Conservation (phyloP, 37 sponge, comb jelly and placozoan species). For the Hexactinellida sp. region DNA sequence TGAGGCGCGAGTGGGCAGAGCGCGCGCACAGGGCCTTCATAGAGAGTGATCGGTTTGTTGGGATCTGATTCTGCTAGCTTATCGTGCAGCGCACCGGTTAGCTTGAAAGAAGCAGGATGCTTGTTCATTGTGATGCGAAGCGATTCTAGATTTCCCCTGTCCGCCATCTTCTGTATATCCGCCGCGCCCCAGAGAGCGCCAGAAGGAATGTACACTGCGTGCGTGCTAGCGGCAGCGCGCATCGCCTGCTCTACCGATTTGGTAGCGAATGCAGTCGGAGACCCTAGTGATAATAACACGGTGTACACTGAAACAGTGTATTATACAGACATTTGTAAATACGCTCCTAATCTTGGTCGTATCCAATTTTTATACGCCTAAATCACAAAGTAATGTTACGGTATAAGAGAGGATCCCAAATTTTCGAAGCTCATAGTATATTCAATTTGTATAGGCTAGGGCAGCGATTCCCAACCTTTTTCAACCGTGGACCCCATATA, state of each 20-base stretch:
- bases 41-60: constrained; percentile 29
- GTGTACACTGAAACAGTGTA: no score
- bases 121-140: constrained; percentile 81
- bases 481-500: no score
- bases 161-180: constrained; percentile 83
- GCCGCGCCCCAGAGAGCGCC: constrained; percentile 88
- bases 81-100: constrained; percentile 45
- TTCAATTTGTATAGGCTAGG: no score
- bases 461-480: no score
- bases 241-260: constrained; percentile 30
- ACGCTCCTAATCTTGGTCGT: no score
- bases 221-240: constrained; percentile 1
- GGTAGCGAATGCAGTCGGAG: constrained; percentile 76
- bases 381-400: no score
- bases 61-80: constrained; percentile 27
- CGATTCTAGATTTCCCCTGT: constrained; percentile 68
- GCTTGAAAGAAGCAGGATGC: constrained; percentile 72
- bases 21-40: constrained; percentile 71
- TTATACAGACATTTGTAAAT: no score
- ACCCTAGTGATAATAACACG: constrained; percentile 47
- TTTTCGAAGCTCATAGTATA: no score
- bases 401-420: no score
- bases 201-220: constrained; percentile 70
- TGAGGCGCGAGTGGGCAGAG: constrained; percentile 84
- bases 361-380: no score